These are phyloP conservation scores for Dromas ardeola DNA, from an alignment of 2,113 vertebrate genomes.

Conservation along the genomic window DNA sequence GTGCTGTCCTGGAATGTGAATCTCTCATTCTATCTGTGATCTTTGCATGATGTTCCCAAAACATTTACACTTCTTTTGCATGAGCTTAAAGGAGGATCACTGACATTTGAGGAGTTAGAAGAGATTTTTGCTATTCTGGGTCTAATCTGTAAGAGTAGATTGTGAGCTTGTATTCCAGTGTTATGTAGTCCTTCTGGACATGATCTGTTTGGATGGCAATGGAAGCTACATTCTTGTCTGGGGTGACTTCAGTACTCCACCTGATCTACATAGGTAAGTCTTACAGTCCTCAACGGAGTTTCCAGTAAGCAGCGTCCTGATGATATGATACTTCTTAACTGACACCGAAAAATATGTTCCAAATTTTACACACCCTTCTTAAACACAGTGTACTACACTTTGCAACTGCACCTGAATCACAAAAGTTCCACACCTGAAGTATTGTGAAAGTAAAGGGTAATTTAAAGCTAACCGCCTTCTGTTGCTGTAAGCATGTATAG, in stretches of 20 bases:
- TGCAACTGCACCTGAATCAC: neutral
- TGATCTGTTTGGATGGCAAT: neutral
- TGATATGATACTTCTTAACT: neutral
- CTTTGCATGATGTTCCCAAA: slow-evolving; percentile 23
- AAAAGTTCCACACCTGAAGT: neutral
- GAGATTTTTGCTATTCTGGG: neutral
- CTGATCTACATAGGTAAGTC: neutral
- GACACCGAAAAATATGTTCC: neutral
- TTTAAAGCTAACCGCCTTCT: neutral
- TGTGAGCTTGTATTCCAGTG: neutral
- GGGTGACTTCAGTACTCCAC: neutral
- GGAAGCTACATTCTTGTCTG: neutral
- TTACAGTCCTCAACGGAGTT: neutral
- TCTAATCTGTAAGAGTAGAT: neutral
- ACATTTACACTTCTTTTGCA: slow-evolving; percentile 12
- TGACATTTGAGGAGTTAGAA: neutral
- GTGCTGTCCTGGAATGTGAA: slow-evolving; percentile 23
- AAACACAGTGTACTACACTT: neutral
- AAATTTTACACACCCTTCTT: slow-evolving; percentile 27
- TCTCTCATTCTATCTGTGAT: slow-evolving; percentile 9
- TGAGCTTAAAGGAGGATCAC: neutral
- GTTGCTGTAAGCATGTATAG: neutral
- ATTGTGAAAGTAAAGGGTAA: neutral
- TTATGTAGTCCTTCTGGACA: neutral
- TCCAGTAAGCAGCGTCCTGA: neutral